Base-by-base conservation (phyloP, 2,888 invertebrate genomes). In the Alloscopus bannaensis region DNA sequence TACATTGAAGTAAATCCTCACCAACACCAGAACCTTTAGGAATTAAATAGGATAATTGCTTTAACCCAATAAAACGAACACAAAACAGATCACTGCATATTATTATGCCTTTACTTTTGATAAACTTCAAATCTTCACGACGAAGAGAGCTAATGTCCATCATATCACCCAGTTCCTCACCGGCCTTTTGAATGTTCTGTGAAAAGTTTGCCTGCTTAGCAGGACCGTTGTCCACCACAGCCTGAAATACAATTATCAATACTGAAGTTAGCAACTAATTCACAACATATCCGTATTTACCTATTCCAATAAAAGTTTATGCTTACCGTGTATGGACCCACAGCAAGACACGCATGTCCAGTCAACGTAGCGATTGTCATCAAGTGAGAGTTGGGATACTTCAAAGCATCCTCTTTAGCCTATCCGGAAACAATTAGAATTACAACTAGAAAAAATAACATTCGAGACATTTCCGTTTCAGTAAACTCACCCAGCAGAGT, bases 331-430 rank as follows among this genome's bases (percentile, higher is more conserved):
- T 94, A 94, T 60, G 93, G 93, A 36, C 94, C 94, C 62, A 91
- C 92, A 1, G 93, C 90, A 72, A 93, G 88, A 83, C 89, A 89
- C 57, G 95, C 95, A 88, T 96, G 96, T 0, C 95, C 95, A 6
- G 97, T 97, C 77, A 97, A 90, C 16, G 97, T 97, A 59, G 97
- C 97, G 86, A 97, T 91, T 4, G 96, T 97, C 88, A 95, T 95
- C 71, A 98, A 88, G 89, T 95, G 94, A 8, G 97, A 94, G 89
- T 93, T 92, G 6, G 92, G 90, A 83, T 94, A 92, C 81, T 90
- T 89, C 16, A 91, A 86, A 3, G 95, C 96, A 87, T 92, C 89
- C 88, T 93, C 93, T 87, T 91, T 92, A 88, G 93, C 90, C 90
- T 92, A 87, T 40, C 28, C 13, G 22, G n/a, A 36, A 45, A 70